phyloP scores from a whole-genome alignment of 1,140 invertebrate species.

The Arion vulgaris region DNA sequence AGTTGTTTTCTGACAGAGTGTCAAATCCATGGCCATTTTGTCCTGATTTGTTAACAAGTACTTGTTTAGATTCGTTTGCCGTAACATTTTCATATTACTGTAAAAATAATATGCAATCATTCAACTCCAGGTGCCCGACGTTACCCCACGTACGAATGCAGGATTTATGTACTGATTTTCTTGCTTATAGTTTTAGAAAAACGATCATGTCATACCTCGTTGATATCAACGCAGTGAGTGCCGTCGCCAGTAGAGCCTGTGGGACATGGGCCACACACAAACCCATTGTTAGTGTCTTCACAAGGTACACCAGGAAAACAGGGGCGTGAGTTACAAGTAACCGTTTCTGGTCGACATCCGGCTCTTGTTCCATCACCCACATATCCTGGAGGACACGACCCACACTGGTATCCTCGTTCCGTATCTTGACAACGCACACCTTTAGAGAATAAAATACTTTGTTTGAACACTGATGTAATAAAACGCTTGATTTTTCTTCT shows the following conservation, averaged over 20 bases:
- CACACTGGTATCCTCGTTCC: conserved; percentile 78
- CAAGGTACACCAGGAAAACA: conserved; percentile 90
- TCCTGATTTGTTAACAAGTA: too few species aligned
- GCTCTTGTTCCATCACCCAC: conserved; percentile 80
- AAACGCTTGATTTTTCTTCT: too few species aligned
- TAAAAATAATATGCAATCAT: too few species aligned
- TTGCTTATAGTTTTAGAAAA: too few species aligned
- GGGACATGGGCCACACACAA: conserved; percentile 64
- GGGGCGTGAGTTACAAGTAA: conserved; percentile 75
- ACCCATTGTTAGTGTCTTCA: conserved; percentile 77
- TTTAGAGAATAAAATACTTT: conserved; percentile 46
- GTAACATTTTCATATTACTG: too few species aligned
- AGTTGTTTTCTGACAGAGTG: too few species aligned
- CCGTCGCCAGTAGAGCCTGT: conserved; percentile 86
- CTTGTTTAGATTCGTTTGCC: too few species aligned
- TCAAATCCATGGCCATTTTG: too few species aligned
- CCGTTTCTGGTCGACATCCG: conserved; percentile 51
- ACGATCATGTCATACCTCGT: conserved; percentile 85
- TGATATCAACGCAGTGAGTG: conserved; percentile 83
- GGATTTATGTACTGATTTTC: too few species aligned
- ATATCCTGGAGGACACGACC: conserved; percentile 86
- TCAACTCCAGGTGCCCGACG: too few species aligned
- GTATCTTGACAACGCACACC: conserved; percentile 86
- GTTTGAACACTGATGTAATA: too few species aligned
- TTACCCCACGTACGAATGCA: too few species aligned